Evolutionary conservation across 2,113 vertebrate species (phyloP), one percentile per base, ranked within the genome.

Genomic region (Protobothrops flavoviridis): DNA sequence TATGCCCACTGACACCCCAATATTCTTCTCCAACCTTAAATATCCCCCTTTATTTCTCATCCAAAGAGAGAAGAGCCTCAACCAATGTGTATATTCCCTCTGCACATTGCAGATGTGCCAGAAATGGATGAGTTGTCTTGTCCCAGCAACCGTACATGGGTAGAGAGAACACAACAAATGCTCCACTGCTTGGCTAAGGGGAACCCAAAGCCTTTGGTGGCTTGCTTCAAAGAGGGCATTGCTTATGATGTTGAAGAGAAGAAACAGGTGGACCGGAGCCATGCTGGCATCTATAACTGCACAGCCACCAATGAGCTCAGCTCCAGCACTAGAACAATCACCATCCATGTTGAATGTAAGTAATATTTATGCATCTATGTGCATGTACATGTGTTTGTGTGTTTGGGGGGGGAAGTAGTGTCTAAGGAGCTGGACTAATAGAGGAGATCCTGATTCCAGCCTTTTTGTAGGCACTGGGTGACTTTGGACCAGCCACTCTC

Each of bases 271-370:
- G 95, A 95, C 57, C 91, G 95, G 85, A 94, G 95, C n/a, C 96
- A 96, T 10, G 95, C 95, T 0, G 97, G 97, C 12, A 91, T 81
- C 59, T 97, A 97, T 13, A 95, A 2, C 81, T 97, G 96, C 69
- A 92, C 95, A n/a, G 97, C 97, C 59, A 94, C 95, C 86, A 97
- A 96, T 8, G n/a, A 26, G 0, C 94, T 97, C 0, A 94, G 96
- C 90, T 92, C 90, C 0, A 96, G 93, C n/a, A 59, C 92, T 29
- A 93, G 95, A 87, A 94, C 39, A 0, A 61, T 97, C 93, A 95
- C 96, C 0, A 92, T 97, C 91, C 94, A 93, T 0, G 97, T 97
- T 81, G 97, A 97, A 95, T 97, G 97, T 97, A 90, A 97, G 97
- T 96, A 61, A 39, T 7, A 7, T 23, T 61, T 61, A 7, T 20